Evolutionary conservation across 2,113 vertebrate genomes (phyloP).

Genomic region (Pavo muticus): DNA sequence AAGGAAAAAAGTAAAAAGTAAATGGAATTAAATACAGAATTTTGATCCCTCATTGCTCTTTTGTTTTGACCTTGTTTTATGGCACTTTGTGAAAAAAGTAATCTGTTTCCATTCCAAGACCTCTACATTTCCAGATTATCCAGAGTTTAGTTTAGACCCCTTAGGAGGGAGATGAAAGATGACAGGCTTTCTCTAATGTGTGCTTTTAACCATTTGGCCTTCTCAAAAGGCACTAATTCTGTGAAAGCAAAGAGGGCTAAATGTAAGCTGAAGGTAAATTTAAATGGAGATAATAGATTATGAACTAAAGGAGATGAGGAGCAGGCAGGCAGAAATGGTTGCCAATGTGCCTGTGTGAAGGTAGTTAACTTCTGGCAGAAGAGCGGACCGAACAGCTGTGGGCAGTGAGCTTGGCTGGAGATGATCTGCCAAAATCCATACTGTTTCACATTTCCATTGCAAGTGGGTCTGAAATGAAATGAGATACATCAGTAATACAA

Average conservation of each 20-base stretch:
- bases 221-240: neutral
- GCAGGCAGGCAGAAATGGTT: neutral
- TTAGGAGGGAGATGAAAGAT: neutral
- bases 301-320: neutral
- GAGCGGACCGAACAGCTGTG: neutral
- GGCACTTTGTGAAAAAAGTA: neutral
- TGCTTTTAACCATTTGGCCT: neutral
- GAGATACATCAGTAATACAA: neutral
- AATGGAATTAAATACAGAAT: neutral
- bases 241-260: neutral
- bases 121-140: neutral
- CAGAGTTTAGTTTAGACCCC: neutral
- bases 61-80: neutral
- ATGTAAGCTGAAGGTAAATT: neutral
- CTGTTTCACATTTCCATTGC: neutral
- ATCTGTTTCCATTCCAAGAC: neutral
- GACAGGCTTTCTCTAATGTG: neutral
- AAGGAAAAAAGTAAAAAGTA: neutral
- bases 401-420: neutral
- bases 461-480: neutral
- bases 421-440: neutral
- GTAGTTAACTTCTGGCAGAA: neutral
- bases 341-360: neutral
- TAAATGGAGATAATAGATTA: neutral
- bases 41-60: neutral